Conservation (phyloP, 2,888 invertebrate genomes). For the Apantesis nais region DNA sequence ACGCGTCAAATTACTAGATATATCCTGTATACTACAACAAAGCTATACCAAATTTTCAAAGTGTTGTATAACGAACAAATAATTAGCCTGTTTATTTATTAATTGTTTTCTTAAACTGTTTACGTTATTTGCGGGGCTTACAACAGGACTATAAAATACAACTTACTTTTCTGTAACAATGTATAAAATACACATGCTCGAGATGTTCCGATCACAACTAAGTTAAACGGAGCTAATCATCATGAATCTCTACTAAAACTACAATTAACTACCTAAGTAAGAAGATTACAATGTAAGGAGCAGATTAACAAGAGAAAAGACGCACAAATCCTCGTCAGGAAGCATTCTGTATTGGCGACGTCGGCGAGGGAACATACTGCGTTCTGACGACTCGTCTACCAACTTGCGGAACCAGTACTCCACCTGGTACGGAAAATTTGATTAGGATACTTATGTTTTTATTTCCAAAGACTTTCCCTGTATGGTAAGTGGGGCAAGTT, state of each 20-base stretch:
- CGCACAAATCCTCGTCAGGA: slow-evolving; percentile 81
- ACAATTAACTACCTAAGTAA: background rate
- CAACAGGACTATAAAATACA: too few relatives aligned
- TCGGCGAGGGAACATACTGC: slow-evolving; percentile 66
- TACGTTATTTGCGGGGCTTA: too few relatives aligned
- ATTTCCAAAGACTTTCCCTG: too few relatives aligned
- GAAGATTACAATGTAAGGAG: background rate
- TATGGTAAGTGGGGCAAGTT: too few relatives aligned
- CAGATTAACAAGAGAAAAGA: slow-evolving; percentile 33
- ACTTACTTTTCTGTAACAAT: background rate
- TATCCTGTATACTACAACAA: background rate
- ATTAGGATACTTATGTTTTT: background rate
- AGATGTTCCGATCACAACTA: too few relatives aligned
- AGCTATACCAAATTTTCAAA: background rate
- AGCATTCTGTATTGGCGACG: slow-evolving; percentile 74
- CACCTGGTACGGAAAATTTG: slow-evolving; percentile 57
- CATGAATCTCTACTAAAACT: too few relatives aligned
- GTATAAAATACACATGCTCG: background rate
- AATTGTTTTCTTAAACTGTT: too few relatives aligned
- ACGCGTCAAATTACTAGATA: background rate
- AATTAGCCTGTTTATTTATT: background rate
- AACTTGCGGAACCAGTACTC: slow-evolving; percentile 81
- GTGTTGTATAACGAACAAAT: background rate
- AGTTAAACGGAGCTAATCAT: too few relatives aligned
- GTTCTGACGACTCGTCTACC: slow-evolving; percentile 72